A percentile compares a stretch with the other conserved stretches of the same genome.
Conservation (phyloP, 2,888 invertebrate genomes). For the Spisula solida region DNA sequence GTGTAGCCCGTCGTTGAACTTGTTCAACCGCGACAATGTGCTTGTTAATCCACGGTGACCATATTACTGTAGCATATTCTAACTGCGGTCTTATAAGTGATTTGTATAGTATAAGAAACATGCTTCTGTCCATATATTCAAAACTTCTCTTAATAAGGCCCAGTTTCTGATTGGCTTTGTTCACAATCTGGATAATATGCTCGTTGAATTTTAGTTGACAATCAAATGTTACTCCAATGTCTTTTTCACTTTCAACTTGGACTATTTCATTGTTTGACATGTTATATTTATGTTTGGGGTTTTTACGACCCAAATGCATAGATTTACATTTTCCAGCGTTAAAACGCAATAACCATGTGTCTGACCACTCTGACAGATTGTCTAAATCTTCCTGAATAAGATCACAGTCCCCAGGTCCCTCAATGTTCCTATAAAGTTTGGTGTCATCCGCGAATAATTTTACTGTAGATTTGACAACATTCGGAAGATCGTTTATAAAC, state of each 20-base stretch:
- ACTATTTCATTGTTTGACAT: neutral
- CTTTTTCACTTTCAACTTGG: neutral
- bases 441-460: slow-evolving; percentile 53
- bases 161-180: slow-evolving; percentile 42
- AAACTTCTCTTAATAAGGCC: slow-evolving; percentile 50
- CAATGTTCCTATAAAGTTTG: slow-evolving; percentile 39
- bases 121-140: slow-evolving; percentile 35
- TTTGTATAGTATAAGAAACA: slow-evolving; percentile 50
- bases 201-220: slow-evolving; percentile 40
- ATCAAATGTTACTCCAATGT: slow-evolving; percentile 47
- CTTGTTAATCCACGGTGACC: slow-evolving; percentile 46
- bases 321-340: slow-evolving; percentile 47
- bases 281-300: neutral
- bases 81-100: slow-evolving; percentile 45
- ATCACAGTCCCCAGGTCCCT: neutral
- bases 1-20: slow-evolving; percentile 46
- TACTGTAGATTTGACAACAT: neutral
- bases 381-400: neutral
- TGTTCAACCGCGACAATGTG: slow-evolving; percentile 34
- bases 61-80: slow-evolving; percentile 47
- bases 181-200: slow-evolving; percentile 37
- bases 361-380: slow-evolving; percentile 18
- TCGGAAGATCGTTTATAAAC: slow-evolving; percentile 36
- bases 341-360: slow-evolving; percentile 41
- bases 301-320: neutral